phyloP scores from a whole-genome alignment of 1,140 invertebrate species.

The Monochamus saltuarius region DNA sequence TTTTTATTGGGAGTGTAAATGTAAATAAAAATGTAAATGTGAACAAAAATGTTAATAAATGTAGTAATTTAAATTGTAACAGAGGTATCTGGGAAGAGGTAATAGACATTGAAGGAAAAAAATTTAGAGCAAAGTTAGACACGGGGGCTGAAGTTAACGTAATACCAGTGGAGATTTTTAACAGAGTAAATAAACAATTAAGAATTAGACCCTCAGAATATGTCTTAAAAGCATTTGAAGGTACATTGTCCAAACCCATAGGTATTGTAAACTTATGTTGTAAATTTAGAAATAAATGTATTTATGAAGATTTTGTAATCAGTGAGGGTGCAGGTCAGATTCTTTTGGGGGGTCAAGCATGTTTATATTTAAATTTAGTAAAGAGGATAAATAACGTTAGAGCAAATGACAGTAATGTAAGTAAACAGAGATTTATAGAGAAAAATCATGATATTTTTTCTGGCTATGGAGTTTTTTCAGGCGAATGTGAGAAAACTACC shows the following conservation, averaged over 20 bases:
- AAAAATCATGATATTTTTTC: conserved; percentile 5
- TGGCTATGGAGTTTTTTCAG: conserved; percentile 12
- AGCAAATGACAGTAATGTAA: not conserved
- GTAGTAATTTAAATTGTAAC: not conserved
- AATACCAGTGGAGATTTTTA: conserved; percentile 19
- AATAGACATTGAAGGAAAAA: conserved; percentile 4
- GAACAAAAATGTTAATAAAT: too few species aligned
- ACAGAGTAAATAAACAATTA: conserved; percentile 12
- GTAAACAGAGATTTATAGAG: not conserved
- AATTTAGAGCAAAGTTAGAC: conserved; percentile 23
- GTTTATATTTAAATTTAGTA: not conserved
- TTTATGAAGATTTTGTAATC: too few species aligned
- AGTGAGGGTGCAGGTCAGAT: too few species aligned
- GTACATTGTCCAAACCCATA: not conserved
- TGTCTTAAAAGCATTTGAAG: not conserved
- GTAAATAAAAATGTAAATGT: not conserved
- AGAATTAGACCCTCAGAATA: not conserved
- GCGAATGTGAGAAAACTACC: not conserved
- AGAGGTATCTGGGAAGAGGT: conserved; percentile 7
- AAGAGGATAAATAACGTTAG: conserved; percentile 1
- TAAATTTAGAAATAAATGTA: conserved; percentile 6
- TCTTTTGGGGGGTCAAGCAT: not conserved
- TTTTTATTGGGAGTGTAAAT: conserved; percentile 1
- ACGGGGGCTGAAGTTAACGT: conserved; percentile 26
- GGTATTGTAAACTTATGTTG: conserved; percentile 11